Base-by-base conservation (phyloP, 2,888 invertebrate genomes). In the Trisateles emortualis region DNA sequence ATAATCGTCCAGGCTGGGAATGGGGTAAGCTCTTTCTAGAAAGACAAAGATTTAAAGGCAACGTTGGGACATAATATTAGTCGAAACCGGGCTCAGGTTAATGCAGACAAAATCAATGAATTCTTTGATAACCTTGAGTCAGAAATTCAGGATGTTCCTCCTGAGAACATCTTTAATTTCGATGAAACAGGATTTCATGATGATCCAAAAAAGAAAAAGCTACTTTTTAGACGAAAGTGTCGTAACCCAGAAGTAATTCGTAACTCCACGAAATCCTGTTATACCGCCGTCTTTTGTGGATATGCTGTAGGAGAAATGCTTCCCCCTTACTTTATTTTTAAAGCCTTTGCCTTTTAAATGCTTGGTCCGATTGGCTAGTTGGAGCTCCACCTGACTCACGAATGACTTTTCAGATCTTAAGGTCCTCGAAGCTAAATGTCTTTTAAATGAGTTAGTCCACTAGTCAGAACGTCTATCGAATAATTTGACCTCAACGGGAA, bases 231-330 rank as follows among this genome's bases (percentile, higher is more conserved):
- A 14, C 49, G 69, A 9, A 38, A 53, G 24, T 51, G 54, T 52
- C 56, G 66, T 42, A 47, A 70, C 39, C 64, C 71, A 16, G 69
- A 69, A 46, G 51, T 61, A 0, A 66, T 72, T 26, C 48, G 52
- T 11, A 74, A 71, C 41, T 49, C 59, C 8, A 71, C 66, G 5
- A 74, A 72, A 59, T 71, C 68, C 0, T 68, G 64, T 41, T 68
- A 54, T 39, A 64, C 73, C 14, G 32, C 49, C 22, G 54, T 70
- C 3, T 73, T 74, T 52, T 65, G 61, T 48, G 53, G 32, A 1
- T 67, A 57, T 62, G 72, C 69, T 35, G 51, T 46, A 8, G 67
- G 67, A 3, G 64, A 68, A 44, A 29, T 57, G 11, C 19, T 70
- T 2, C 59, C 62, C 22, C 62, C 65, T 4, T 72, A 50, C 30